Evolutionary conservation across 2,888 invertebrate species (phyloP), one percentile per base, ranked within the genome.

Genomic region (Hydrotaea diabolus): DNA sequence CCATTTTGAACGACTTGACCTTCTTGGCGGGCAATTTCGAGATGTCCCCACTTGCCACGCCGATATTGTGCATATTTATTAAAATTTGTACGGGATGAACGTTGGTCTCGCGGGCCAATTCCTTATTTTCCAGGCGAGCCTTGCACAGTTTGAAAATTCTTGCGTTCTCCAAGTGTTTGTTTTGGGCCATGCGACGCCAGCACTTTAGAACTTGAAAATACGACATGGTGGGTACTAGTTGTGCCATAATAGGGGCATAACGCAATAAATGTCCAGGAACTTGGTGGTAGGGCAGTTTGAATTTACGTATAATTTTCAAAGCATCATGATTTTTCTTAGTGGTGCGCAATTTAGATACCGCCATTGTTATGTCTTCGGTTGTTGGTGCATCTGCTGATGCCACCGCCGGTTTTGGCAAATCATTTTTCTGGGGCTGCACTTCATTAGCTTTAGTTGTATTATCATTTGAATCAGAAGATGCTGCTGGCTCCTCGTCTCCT

Each of bases 21-120:
- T 77, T 76, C 31, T 83, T 82, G 3, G 64, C 62, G 19, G 85
- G 23, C 15, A 86, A 4, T 66, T 83, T 71, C 2, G 0, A 2
- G 15, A 73, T 9, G 11, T 64, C 36, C 36, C 46, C 36, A 13
- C 36, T 21, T 13, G 53, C 39, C 9, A 80, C 36, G 26, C 81
- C 84, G 62, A 84, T 9, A 5, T 85, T 26, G 43, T 77, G 86
- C 75, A 89, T 86, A 71, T 87, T 83, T 77, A 90, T 80, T 4
- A 92, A 80, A 59, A 91, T 82, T 0, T 88, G 86, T 17, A 90
- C 76, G 0, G 92, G 91, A 74, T 88, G 86, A 2, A 92, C 82
- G 75, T 91, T 88, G 2, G 87, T 87, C 2, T 81, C 82, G 7
- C 82, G 86, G 53, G 89, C 72, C 2, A 87, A 82, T 0, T 88